phyloP scores from a whole-genome alignment of 2,797 vertebrate species.

The Poecilia gillii region DNA sequence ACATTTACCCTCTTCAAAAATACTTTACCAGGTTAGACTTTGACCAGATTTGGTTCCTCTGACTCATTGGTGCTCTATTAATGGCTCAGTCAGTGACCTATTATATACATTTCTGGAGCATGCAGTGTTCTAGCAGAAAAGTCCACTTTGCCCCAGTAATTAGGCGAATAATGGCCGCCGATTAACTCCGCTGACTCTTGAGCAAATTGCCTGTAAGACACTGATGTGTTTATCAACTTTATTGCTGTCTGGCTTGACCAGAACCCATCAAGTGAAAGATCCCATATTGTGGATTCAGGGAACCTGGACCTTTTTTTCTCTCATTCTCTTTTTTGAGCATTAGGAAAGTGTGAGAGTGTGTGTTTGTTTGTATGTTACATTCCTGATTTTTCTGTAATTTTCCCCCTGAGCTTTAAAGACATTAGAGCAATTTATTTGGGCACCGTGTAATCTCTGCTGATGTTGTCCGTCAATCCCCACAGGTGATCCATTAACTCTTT shows the following conservation, averaged over 20 bases:
- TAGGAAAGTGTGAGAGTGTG: conserved; percentile 1
- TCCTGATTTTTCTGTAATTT: conserved; percentile 8
- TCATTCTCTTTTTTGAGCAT: conserved; percentile 4
- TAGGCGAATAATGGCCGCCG: conserved; percentile 12
- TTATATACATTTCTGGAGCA: not conserved
- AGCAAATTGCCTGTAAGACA: conserved; percentile 22
- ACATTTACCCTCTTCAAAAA: not conserved
- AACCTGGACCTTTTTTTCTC: conserved; percentile 18
- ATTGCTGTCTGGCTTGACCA: not conserved
- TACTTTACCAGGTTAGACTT: conserved; percentile 44
- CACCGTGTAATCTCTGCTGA: not conserved
- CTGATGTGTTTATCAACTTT: not conserved
- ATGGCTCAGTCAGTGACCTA: not conserved
- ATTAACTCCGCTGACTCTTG: conserved; percentile 10
- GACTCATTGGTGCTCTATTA: not conserved
- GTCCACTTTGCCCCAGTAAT: conserved; percentile 38
- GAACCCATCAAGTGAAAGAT: not conserved
- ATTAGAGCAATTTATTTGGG: conserved; percentile 13
- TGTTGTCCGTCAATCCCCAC: conserved; percentile 11
- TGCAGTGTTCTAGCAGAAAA: conserved; percentile 2
- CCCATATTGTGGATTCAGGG: conserved; percentile 14
- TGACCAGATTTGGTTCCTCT: not conserved
- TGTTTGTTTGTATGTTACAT: conserved; percentile 5
- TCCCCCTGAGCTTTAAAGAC: conserved; percentile 7
- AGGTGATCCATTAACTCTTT: not conserved